phyloP scores from a whole-genome alignment of 2,888 invertebrate genomes.

The Agrilus biguttatus region DNA sequence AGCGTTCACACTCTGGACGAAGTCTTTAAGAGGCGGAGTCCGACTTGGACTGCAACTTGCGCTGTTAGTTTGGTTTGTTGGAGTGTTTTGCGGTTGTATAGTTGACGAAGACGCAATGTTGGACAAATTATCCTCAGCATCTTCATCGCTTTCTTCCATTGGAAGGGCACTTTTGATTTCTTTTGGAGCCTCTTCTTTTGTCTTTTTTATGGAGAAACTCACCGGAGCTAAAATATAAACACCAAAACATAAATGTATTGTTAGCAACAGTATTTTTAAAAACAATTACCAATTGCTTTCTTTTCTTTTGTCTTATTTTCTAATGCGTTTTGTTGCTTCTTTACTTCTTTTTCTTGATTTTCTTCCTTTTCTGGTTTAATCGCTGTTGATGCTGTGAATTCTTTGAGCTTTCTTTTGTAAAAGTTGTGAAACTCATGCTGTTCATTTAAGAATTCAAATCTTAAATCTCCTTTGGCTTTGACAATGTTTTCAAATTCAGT shows the following conservation, averaged over 20 bases:
- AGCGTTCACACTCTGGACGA: neutral
- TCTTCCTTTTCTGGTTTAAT: constrained; percentile 23
- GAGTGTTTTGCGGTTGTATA: neutral
- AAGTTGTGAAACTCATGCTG: constrained; percentile 66
- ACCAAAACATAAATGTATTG: neutral
- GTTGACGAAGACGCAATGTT: neutral
- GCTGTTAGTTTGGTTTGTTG: neutral
- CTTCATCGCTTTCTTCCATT: constrained; percentile 61
- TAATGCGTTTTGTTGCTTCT: constrained; percentile 11
- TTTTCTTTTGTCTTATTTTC: constrained; percentile 20
- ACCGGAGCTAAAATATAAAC: constrained; percentile 48
- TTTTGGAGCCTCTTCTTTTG: constrained; percentile 41
- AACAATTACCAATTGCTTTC: constrained; percentile 24
- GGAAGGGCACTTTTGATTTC: constrained; percentile 56
- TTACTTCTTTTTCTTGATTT: constrained; percentile 20
- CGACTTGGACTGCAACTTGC: neutral
- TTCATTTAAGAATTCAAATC: constrained; percentile 76
- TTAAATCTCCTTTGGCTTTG: constrained; percentile 65
- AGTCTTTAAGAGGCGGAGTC: constrained; percentile 1
- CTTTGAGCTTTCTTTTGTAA: constrained; percentile 55
- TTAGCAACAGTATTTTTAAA: neutral
- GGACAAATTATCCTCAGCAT: constrained; percentile 26
- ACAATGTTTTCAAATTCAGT: constrained; percentile 83
- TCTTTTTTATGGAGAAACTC: constrained; percentile 73
- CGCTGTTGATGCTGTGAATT: constrained; percentile 25